These are phyloP conservation scores for Dipodomys merriami DNA, from an alignment of 2,113 vertebrate genomes.

Conservation along the genomic window DNA sequence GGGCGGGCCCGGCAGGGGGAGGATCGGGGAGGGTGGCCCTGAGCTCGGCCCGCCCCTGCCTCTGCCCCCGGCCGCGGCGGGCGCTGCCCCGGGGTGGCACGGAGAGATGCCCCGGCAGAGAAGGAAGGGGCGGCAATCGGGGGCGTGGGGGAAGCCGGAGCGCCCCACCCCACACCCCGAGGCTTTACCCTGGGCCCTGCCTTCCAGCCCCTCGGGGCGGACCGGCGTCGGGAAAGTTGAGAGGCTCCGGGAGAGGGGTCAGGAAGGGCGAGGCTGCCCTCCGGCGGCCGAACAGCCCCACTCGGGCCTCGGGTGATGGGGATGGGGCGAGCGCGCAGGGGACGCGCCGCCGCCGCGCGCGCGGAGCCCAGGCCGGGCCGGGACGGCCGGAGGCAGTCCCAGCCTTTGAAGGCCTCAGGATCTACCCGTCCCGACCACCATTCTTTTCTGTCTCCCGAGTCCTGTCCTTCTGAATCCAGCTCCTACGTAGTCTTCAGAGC, in stretches of 20 bases:
- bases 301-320: neutral
- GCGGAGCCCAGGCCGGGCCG: neutral
- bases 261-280: constrained; percentile 76
- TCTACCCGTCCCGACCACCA: neutral
- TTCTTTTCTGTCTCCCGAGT: neutral
- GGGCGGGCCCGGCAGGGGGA: neutral
- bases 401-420: neutral
- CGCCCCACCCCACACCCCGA: neutral
- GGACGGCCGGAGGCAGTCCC: neutral
- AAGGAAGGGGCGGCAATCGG: neutral
- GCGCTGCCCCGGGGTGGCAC: neutral
- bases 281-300: constrained; percentile 45
- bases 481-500: neutral
- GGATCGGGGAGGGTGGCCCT: constrained; percentile 9
- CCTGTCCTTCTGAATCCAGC: neutral
- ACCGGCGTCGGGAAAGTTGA: constrained; percentile 66
- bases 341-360: neutral
- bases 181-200: neutral
- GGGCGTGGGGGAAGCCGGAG: neutral
- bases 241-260: constrained; percentile 56
- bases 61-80: neutral
- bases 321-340: neutral
- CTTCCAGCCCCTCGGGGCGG: neutral
- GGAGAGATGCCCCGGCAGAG: rapidly evolving
- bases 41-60: neutral